Evolutionary conservation across 2,797 vertebrate genomes (phyloP).

Genomic region (Scolopax bukidnonensis): DNA sequence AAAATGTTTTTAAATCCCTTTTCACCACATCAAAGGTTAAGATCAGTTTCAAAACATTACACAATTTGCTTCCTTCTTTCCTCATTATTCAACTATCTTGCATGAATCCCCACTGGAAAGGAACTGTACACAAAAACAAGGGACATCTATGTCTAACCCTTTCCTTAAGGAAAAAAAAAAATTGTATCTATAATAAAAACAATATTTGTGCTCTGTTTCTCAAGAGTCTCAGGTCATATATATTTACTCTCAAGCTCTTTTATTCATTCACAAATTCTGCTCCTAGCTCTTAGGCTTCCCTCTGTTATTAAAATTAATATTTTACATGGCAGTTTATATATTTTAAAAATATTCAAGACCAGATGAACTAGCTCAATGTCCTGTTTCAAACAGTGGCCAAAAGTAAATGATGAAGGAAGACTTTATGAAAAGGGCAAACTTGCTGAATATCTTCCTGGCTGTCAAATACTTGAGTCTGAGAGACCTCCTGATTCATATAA

Average conservation of each 20-base stretch:
- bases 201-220: neutral
- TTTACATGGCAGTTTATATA: neutral
- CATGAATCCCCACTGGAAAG: neutral
- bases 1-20: neutral
- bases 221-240: neutral
- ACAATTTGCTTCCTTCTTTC: neutral
- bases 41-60: neutral
- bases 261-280: neutral
- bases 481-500: neutral
- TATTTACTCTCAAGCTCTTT: neutral
- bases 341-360: neutral
- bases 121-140: neutral
- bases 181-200: neutral
- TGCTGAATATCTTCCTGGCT: neutral
- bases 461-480: neutral
- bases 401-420: neutral
- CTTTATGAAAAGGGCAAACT: neutral
- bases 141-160: fast-evolving
- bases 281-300: neutral
- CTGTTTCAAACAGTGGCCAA: neutral
- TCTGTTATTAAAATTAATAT: neutral
- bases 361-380: neutral
- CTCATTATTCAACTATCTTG: neutral
- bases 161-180: neutral
- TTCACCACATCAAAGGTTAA: neutral